Conservation (phyloP, 2,888 invertebrate species). For the Hypolimnas misippus region DNA sequence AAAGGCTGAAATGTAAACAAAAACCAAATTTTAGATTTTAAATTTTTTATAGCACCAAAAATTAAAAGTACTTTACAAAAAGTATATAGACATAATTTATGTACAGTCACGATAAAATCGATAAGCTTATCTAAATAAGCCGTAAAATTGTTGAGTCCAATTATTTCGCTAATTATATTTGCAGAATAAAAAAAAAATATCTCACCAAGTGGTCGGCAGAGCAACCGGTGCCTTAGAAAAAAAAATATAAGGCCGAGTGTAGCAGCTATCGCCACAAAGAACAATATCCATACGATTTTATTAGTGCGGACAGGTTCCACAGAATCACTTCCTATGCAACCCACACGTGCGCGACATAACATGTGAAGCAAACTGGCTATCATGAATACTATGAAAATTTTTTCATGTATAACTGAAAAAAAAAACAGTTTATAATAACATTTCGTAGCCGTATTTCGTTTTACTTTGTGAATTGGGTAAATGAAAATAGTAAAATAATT, state of each 20-base stretch:
- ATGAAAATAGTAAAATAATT: neutral
- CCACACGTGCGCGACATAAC: constrained; percentile 81
- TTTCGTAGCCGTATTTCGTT: neutral
- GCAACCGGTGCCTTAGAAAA: constrained; percentile 94
- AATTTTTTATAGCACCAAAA: no score
- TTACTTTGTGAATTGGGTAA: no score
- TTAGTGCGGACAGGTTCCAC: constrained; percentile 86
- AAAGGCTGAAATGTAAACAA: no score
- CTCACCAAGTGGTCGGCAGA: constrained; percentile 95
- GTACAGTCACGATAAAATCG: no score
- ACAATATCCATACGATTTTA: constrained; percentile 86
- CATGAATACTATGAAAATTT: constrained; percentile 96
- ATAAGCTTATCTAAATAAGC: neutral
- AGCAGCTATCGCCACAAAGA: constrained; percentile 89
- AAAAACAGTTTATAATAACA: neutral
- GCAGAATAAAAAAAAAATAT: neutral
- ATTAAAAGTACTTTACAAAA: no score
- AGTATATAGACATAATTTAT: neutral
- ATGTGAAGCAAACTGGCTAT: constrained; percentile 92
- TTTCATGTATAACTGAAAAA: constrained; percentile 93
- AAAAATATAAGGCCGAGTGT: constrained; percentile 93
- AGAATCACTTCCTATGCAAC: constrained; percentile 67
- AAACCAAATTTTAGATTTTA: no score
- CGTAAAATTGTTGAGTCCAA: neutral
- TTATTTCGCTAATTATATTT: no score